Conservation (phyloP, 2,113 vertebrate species). For the Phoxinus phoxinus region DNA sequence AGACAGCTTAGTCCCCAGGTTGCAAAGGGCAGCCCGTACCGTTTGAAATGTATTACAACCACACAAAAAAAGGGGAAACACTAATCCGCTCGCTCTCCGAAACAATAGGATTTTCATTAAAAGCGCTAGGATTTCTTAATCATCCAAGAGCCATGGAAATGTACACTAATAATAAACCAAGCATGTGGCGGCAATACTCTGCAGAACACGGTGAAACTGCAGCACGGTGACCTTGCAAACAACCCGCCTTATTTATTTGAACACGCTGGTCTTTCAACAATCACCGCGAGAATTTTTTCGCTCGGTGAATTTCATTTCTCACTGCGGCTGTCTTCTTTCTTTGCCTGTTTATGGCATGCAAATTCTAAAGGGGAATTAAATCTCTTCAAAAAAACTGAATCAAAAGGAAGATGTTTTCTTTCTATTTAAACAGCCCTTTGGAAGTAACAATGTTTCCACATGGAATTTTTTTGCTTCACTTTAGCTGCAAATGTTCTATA, state of each 20-base stretch:
- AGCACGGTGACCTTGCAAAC: slow-evolving; percentile 14
- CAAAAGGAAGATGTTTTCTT: background rate
- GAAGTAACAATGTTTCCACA: background rate
- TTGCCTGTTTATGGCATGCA: background rate
- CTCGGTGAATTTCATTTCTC: slow-evolving; percentile 6
- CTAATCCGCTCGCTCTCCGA: slow-evolving; percentile 13
- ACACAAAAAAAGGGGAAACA: slow-evolving; percentile 25
- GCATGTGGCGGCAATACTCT: background rate
- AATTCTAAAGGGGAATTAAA: background rate
- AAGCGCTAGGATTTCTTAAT: slow-evolving; percentile 13
- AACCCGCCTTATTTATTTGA: slow-evolving; percentile 25
- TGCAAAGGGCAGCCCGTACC: background rate
- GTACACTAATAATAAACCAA: slow-evolving; percentile 14
- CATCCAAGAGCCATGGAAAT: slow-evolving; percentile 24
- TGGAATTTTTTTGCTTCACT: background rate
- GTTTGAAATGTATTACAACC: slow-evolving; percentile 9
- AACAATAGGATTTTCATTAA: slow-evolving; percentile 22
- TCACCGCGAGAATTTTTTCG: background rate
- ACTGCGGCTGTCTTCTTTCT: background rate
- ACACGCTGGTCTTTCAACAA: slow-evolving; percentile 29
- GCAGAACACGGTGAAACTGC: slow-evolving; percentile 2
- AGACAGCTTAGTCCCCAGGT: slow-evolving; percentile 27
- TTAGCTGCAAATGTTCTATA: background rate
- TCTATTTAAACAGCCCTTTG: background rate
- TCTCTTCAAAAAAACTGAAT: background rate